These are phyloP conservation scores for Radopholus similis DNA, from an alignment of 1,140 invertebrate genomes.

Conservation along the genomic window DNA sequence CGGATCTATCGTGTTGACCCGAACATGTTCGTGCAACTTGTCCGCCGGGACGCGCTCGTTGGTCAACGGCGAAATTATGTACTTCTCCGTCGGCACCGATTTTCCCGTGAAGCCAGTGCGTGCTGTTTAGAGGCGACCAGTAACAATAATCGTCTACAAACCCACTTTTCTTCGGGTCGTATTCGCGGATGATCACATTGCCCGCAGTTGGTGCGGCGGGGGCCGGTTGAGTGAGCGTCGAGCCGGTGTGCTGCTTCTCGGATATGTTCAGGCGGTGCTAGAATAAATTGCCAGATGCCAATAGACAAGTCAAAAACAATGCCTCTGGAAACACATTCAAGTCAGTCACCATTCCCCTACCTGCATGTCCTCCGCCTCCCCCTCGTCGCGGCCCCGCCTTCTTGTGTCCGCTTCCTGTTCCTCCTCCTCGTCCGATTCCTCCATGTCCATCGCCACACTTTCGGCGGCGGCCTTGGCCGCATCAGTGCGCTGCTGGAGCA, in stretches of 20 bases:
- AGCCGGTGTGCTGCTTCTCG: conserved; percentile 26
- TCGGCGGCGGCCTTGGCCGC: conserved; percentile 52
- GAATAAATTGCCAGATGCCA: too few relatives aligned
- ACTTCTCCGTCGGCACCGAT: conserved; percentile 72
- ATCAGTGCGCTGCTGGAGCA: conserved; percentile 50
- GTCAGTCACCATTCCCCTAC: too few relatives aligned
- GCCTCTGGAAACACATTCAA: too few relatives aligned
- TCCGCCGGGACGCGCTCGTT: conserved; percentile 92
- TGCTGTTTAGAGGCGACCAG: neutral
- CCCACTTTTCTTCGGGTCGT: conserved; percentile 73
- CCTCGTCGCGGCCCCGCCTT: conserved; percentile 4
- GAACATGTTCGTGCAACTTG: conserved; percentile 95
- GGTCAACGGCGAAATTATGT: conserved; percentile 93
- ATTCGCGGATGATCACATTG: conserved; percentile 88
- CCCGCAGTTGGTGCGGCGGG: conserved; percentile 73
- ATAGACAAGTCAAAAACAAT: too few relatives aligned
- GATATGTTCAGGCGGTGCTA: neutral
- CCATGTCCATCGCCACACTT: conserved; percentile 57
- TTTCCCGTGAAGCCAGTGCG: neutral
- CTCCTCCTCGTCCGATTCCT: conserved; percentile 54
- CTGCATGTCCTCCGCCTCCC: neutral
- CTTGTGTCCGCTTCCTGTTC: conserved; percentile 19
- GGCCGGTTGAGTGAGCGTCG: conserved; percentile 66
- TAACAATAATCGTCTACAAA: neutral
- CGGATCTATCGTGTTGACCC: conserved; percentile 91